These are phyloP conservation scores for Beroe ovata DNA, from an alignment of 37 sponge, comb jelly and placozoan species.

Conservation along the genomic window DNA sequence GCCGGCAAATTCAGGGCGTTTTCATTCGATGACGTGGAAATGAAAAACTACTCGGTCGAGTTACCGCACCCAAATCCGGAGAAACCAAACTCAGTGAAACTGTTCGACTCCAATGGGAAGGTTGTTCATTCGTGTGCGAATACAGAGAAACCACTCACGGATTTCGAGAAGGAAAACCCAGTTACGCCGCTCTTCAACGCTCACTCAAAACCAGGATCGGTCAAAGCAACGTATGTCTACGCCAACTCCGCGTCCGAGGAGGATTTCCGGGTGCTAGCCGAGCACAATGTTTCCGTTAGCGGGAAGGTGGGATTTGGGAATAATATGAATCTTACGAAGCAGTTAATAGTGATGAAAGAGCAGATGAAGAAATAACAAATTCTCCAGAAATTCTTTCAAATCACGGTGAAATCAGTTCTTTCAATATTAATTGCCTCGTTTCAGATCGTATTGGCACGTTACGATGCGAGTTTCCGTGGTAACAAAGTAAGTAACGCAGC, in stretches of 20 bases:
- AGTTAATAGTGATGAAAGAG: too few species aligned
- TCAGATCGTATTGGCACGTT: conserved; percentile 53
- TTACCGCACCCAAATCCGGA: conserved; percentile 37
- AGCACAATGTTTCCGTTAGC: conserved; percentile 4
- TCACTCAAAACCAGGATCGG: background rate
- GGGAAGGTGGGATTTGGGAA: conserved; percentile 51
- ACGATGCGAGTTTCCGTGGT: background rate
- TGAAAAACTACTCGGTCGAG: conserved; percentile 46
- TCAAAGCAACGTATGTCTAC: conserved; percentile 18
- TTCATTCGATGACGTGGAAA: conserved; percentile 30
- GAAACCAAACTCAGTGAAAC: conserved; percentile 45
- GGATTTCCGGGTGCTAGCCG: background rate
- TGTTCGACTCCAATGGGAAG: background rate
- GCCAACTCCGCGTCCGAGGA: conserved; percentile 7
- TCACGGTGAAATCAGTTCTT: too few species aligned
- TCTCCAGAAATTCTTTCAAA: too few species aligned
- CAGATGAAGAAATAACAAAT: too few species aligned
- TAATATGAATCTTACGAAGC: too few species aligned
- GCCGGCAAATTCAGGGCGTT: conserved; percentile 1
- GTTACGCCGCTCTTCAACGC: conserved; percentile 36
- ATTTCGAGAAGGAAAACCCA: conserved; percentile 15
- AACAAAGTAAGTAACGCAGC: conserved; percentile 17
- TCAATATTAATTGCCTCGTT: too few species aligned
- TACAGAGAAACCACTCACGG: conserved; percentile 1
- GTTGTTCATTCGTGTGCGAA: conserved; percentile 1